A percentile compares a stretch with the other conserved stretches of the same genome.
phyloP scores from a whole-genome alignment of 2,113 vertebrate genomes.

The Neogobius melanostomus region DNA sequence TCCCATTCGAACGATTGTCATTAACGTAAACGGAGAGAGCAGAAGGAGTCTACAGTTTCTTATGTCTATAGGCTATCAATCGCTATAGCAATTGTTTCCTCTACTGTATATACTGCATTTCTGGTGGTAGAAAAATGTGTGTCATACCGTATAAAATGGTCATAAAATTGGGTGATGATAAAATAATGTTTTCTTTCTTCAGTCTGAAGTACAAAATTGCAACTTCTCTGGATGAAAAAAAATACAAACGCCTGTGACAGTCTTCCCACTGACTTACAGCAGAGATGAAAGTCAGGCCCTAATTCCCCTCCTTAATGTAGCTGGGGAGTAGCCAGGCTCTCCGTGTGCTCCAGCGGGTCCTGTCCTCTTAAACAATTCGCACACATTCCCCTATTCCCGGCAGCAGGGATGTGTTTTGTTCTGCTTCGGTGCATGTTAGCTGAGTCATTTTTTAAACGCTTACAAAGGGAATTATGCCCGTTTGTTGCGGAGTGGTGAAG shows the following conservation, averaged over 20 bases:
- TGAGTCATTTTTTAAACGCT: constrained; percentile 43
- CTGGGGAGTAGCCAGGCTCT: constrained; percentile 19
- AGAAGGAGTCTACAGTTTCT: too few relatives aligned
- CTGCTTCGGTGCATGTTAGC: constrained; percentile 32
- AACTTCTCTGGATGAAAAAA: constrained; percentile 8
- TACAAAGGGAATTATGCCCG: constrained; percentile 29
- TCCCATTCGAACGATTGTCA: too few relatives aligned
- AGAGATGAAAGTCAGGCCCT: constrained; percentile 34
- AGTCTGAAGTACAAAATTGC: background rate
- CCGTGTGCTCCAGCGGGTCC: constrained; percentile 42
- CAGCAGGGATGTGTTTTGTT: constrained; percentile 55
- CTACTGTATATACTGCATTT: too few relatives aligned
- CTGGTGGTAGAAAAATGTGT: too few relatives aligned
- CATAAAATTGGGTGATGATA: too few relatives aligned
- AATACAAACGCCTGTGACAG: constrained; percentile 17
- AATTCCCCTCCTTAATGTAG: constrained; percentile 31
- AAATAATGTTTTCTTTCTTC: background rate
- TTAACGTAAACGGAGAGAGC: too few relatives aligned
- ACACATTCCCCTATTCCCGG: constrained; percentile 49
- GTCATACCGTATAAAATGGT: too few relatives aligned
- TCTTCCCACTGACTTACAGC: constrained; percentile 20
- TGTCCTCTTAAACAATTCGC: constrained; percentile 59
- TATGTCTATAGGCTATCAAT: too few relatives aligned
- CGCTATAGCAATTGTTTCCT: too few relatives aligned
- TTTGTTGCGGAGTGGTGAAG: constrained; percentile 27